Evolutionary conservation across 2,113 vertebrate genomes (phyloP).

Genomic region (Myrmecobius fasciatus): DNA sequence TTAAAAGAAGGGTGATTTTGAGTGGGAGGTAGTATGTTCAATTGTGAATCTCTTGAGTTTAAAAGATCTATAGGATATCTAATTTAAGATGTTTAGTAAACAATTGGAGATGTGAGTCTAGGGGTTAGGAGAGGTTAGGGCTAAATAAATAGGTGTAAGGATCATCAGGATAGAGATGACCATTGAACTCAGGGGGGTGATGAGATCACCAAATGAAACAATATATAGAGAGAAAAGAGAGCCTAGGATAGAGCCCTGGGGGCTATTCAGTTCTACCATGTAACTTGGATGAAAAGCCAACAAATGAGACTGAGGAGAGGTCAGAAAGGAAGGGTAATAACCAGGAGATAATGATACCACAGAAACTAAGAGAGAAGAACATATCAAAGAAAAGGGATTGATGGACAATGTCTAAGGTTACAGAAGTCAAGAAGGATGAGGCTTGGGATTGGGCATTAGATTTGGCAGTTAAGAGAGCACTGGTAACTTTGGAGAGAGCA

Average conservation of each 20-base stretch:
- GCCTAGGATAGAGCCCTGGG: background rate
- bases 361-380: background rate
- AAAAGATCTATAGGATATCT: background rate
- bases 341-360: background rate
- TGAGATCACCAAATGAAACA: background rate
- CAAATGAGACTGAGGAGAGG: background rate
- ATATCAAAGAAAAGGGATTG: background rate
- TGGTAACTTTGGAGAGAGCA: background rate
- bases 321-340: background rate
- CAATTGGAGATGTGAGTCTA: background rate
- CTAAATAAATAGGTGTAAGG: background rate
- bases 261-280: background rate
- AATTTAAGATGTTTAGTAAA: background rate
- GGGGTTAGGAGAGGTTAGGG: background rate
- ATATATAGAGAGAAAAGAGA: background rate
- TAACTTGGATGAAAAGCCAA: background rate
- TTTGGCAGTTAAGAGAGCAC: background rate
- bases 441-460: background rate
- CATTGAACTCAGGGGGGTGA: background rate
- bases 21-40: background rate
- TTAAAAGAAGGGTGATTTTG: background rate
- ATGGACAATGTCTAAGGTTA: background rate
- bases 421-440: background rate
- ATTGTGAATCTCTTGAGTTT: background rate
- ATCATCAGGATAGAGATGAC: background rate